Percentiles rank a stretch among this genome's conserved stretches.
These are phyloP conservation scores for Drosophila falleni DNA, from an alignment of 2,888 invertebrate species.

Conservation along the genomic window DNA sequence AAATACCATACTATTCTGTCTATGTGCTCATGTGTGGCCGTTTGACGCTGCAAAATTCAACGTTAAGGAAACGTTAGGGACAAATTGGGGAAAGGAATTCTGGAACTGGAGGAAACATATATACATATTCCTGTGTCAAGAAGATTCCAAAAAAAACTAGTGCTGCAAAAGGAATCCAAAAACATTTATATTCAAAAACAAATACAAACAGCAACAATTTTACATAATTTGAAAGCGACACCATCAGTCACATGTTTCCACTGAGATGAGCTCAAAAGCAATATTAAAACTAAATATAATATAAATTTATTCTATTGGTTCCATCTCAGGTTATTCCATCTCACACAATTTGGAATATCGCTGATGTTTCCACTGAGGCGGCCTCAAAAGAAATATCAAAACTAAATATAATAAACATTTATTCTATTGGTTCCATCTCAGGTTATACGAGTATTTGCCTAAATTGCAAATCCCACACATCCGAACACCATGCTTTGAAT, in stretches of 20 bases:
- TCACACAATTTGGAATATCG: too few relatives aligned
- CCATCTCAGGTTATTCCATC: not conserved
- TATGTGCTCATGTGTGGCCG: too few relatives aligned
- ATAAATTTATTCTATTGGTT: slow-evolving; percentile 18
- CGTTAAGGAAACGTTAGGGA: too few relatives aligned
- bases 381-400: too few relatives aligned
- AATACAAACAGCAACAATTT: not conserved
- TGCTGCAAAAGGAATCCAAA: slow-evolving; percentile 13
- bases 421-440: slow-evolving; percentile 10
- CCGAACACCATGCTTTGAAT: slow-evolving; percentile 16
- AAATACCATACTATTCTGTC: too few relatives aligned
- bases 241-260: not conserved
- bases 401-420: too few relatives aligned
- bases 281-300: not conserved
- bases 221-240: not conserved
- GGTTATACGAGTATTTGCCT: slow-evolving; percentile 24
- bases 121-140: slow-evolving; percentile 13
- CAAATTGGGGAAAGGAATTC: too few relatives aligned
- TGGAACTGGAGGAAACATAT: too few relatives aligned
- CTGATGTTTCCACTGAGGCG: too few relatives aligned
- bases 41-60: too few relatives aligned
- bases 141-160: slow-evolving; percentile 21
- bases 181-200: slow-evolving; percentile 31
- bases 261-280: not conserved
- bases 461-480: slow-evolving; percentile 12